These are phyloP conservation scores for Caenorhabditis drosophilae DNA, from an alignment of 2,888 invertebrate species.

Conservation along the genomic window DNA sequence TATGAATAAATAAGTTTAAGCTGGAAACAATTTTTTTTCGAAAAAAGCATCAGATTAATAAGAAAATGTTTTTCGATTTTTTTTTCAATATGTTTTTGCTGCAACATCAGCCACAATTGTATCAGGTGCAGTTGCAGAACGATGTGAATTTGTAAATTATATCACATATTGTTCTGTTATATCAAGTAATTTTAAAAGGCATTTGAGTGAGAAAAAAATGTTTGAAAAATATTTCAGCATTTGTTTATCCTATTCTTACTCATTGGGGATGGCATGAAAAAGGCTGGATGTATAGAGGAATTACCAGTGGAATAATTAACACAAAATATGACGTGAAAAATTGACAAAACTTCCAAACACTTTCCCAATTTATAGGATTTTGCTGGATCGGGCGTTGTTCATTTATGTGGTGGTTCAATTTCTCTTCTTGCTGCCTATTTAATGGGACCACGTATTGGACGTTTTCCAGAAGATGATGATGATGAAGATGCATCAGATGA, in stretches of 20 bases:
- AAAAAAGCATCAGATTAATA: neutral
- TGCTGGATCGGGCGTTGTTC: constrained; percentile 74
- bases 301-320: constrained; percentile 37
- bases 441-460: constrained; percentile 73
- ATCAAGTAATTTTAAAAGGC: constrained; percentile 70
- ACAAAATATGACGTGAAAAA: constrained; percentile 50
- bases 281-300: constrained; percentile 61
- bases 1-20: too few relatives aligned
- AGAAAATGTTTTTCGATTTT: constrained; percentile 65
- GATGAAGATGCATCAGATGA: constrained; percentile 55
- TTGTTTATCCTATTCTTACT: constrained; percentile 62
- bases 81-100: constrained; percentile 75
- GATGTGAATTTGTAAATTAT: constrained; percentile 74
- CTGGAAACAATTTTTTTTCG: neutral
- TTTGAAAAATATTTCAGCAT: constrained; percentile 28
- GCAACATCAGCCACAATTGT: constrained; percentile 75
- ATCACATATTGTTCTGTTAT: constrained; percentile 73
- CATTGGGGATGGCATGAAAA: constrained; percentile 65
- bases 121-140: constrained; percentile 73
- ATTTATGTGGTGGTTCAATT: constrained; percentile 69
- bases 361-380: constrained; percentile 70
- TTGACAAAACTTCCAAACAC: neutral
- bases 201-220: constrained; percentile 5
- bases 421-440: constrained; percentile 68
- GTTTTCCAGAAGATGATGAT: constrained; percentile 70